These are phyloP conservation scores for Bungarus multicinctus DNA, from an alignment of 2,113 vertebrate genomes.

Conservation along the genomic window DNA sequence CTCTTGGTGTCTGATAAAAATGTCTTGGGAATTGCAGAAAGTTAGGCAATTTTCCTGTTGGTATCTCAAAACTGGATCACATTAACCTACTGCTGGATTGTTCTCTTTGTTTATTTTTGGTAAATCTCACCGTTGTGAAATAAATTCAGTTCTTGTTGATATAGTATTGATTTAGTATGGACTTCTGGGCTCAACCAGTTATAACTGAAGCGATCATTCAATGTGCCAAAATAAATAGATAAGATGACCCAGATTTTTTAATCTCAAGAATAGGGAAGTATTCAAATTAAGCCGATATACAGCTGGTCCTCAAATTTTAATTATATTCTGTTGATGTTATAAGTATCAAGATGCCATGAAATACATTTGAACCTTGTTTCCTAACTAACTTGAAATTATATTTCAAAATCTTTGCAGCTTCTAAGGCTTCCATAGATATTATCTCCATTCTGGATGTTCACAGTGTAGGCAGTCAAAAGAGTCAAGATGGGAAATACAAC, in stretches of 20 bases:
- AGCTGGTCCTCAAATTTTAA: neutral
- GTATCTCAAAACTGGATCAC: neutral
- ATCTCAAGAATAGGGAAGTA: neutral
- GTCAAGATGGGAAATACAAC: neutral
- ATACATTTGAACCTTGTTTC: neutral
- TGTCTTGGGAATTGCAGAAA: neutral
- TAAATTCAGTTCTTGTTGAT: neutral
- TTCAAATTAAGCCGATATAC: neutral
- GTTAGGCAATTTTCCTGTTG: neutral
- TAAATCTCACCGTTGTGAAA: neutral
- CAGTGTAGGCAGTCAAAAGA: neutral
- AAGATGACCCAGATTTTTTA: neutral
- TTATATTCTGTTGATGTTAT: neutral
- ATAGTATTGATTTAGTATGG: neutral
- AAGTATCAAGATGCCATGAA: neutral
- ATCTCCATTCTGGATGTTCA: neutral
- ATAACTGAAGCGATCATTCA: neutral
- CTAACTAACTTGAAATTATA: neutral
- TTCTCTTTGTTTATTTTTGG: constrained; percentile 23
- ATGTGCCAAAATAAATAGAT: neutral
- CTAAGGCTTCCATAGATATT: neutral
- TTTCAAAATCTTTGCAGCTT: neutral
- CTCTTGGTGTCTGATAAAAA: neutral
- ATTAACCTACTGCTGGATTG: neutral
- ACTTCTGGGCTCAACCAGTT: neutral